A percentile compares a stretch with the other conserved stretches of the same genome.
phyloP scores from a whole-genome alignment of 2,888 invertebrate genomes.

The Dione vanillae region DNA sequence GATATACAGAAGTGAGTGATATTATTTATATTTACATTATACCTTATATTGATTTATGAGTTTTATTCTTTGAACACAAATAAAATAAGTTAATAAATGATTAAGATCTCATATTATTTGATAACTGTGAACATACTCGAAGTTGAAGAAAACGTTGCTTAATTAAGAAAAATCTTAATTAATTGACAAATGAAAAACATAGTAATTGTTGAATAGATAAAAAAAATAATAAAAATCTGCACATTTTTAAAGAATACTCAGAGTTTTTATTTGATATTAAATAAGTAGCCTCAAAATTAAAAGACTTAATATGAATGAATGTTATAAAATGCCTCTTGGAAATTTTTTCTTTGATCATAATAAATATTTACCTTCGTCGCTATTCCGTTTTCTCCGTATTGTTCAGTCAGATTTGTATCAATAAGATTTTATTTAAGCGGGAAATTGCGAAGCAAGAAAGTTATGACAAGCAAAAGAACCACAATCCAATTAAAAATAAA shows the following conservation, averaged over 20 bases:
- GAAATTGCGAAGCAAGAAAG: background rate
- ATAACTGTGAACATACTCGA: no score
- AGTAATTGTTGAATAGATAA: slow-evolving; percentile 14
- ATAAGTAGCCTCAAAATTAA: slow-evolving; percentile 3
- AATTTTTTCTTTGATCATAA: slow-evolving; percentile 19
- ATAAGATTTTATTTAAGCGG: slow-evolving; percentile 15
- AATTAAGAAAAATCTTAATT: no score
- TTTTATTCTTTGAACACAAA: no score
- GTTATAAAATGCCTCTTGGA: slow-evolving; percentile 19
- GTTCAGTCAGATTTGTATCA: slow-evolving; percentile 15
- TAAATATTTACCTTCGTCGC: no score
- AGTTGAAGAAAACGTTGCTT: no score
- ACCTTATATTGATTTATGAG: no score
- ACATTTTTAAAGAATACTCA: background rate
- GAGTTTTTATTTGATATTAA: no score
- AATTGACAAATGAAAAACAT: no score
- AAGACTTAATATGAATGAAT: slow-evolving; percentile 26
- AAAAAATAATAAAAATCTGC: slow-evolving; percentile 1
- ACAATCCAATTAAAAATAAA: background rate
- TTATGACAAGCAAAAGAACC: background rate
- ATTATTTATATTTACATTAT: no score
- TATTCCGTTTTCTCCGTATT: slow-evolving; percentile 5
- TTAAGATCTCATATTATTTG: no score
- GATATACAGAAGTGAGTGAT: no score
- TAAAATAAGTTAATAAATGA: no score